A percentile compares a stretch with the other conserved stretches of the same genome.
phyloP scores from a whole-genome alignment of 2,888 invertebrate species.

The Mamestra brassicae region DNA sequence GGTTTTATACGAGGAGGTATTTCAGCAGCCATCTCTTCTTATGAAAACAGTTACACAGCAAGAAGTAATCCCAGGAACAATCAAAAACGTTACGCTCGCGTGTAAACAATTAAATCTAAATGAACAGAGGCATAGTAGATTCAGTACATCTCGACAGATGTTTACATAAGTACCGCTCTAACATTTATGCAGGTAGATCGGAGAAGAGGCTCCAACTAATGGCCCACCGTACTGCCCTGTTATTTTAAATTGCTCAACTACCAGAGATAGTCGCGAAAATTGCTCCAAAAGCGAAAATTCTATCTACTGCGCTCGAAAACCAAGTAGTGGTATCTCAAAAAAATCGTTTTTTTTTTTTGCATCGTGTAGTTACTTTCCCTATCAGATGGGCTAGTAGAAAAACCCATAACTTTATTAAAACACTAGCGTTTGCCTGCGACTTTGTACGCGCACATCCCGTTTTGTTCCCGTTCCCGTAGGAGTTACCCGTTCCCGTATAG shows the following conservation, averaged over 20 bases:
- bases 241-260: constrained; percentile 69
- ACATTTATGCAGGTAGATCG: constrained; percentile 54
- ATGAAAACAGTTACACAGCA: neutral
- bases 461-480: too few species aligned
- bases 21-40: neutral
- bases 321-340: neutral
- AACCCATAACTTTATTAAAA: neutral
- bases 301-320: constrained; percentile 12
- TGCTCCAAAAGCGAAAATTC: constrained; percentile 63
- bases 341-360: neutral
- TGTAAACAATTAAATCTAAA: constrained; percentile 24
- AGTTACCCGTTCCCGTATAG: too few species aligned
- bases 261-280: constrained; percentile 62
- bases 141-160: constrained; percentile 46
- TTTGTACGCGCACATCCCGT: too few species aligned
- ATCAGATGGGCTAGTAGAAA: neutral
- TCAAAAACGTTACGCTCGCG: constrained; percentile 5
- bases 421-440: neutral
- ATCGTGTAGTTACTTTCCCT: neutral
- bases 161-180: constrained; percentile 56
- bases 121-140: constrained; percentile 28
- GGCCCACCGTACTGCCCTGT: constrained; percentile 63
- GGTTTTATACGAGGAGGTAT: neutral
- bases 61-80: constrained; percentile 23
- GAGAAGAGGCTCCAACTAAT: constrained; percentile 67